Percentiles rank a stretch among this genome's conserved stretches.
These are phyloP conservation scores for Chaetophractus vellerosus DNA, from an alignment of 2,797 vertebrate genomes.

Conservation along the genomic window DNA sequence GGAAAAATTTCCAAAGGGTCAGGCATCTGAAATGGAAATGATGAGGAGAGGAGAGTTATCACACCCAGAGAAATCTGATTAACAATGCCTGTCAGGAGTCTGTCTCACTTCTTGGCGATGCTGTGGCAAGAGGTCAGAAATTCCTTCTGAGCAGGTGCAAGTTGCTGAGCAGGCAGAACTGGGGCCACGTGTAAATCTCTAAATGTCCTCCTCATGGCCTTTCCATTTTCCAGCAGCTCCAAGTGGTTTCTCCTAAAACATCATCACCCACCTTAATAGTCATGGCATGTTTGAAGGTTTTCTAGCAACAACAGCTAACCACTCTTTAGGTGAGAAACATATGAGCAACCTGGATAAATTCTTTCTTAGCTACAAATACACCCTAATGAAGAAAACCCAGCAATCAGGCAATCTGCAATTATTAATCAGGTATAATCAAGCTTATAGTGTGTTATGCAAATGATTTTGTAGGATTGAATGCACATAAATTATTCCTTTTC, in stretches of 20 bases:
- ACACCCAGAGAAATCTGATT: neutral
- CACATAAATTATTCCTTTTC: slow-evolving; percentile 32
- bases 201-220: neutral
- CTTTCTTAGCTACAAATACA: neutral
- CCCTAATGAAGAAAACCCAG: neutral
- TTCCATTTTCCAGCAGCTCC: neutral
- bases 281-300: neutral
- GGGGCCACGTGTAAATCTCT: neutral
- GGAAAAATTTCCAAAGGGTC: neutral
- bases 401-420: neutral
- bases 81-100: neutral
- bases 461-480: neutral
- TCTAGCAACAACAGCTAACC: neutral
- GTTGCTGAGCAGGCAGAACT: rapidly evolving
- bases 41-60: neutral
- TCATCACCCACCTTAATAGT: neutral
- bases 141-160: neutral
- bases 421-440: slow-evolving; percentile 53
- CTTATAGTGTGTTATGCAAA: neutral
- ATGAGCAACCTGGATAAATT: neutral
- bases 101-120: neutral
- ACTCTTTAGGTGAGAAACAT: neutral
- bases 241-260: too few relatives aligned
- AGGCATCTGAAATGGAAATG: neutral
- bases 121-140: neutral